Base-by-base conservation (phyloP, 2,113 vertebrate species). In the Zosterops pallidus region DNA sequence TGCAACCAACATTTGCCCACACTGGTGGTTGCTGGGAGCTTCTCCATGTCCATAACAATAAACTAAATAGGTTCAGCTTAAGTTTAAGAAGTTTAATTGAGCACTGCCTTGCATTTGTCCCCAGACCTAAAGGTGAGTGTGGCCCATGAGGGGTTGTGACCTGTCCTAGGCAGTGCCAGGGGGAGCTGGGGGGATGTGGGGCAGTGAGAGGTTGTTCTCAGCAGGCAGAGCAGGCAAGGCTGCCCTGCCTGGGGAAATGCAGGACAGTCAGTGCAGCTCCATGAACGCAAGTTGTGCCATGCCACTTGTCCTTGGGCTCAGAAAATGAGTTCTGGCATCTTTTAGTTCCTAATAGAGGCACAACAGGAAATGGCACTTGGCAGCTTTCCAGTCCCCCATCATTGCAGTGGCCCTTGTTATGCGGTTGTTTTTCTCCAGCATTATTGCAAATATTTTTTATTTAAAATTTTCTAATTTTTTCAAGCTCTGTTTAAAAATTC, bases 111-210 rank as follows among this genome's bases (percentile, higher is more conserved):
- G 60, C 9, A 5, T 35, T 37, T 64, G 29, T 29, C 15, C 20
- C 7, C 21, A 39, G 26, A 23, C 9, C 35, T 17, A 6, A 29
- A 37, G 14, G 25, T 26, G 5, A 6, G n/a, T 9, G 7, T 9
- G 52, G 0, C 5, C 42, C 1, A 0, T 6, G 49, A 18, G 39
- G 37, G 41, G 37, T 5, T 33, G 4, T 41, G 83, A 8, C 21
- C 70, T 57, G 28, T 25, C 56, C 55, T 20, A 8, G 55, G 2
- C 35, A 53, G 5, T 9, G 4, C 9, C 5, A 13, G 79, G n/a
- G n/a, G 24, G 7, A 35, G 39, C 1, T 47, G 67, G 52, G 70
- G 2, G 8, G 3, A 1, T 1, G 4, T 1, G 56, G 47, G 50
- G 4, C 21, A 44, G 1, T 1, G 55, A 52, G 72, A 22, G n/a